These are phyloP conservation scores for Syrrhaptes paradoxus DNA, from an alignment of 2,113 vertebrate genomes.

Conservation along the genomic window DNA sequence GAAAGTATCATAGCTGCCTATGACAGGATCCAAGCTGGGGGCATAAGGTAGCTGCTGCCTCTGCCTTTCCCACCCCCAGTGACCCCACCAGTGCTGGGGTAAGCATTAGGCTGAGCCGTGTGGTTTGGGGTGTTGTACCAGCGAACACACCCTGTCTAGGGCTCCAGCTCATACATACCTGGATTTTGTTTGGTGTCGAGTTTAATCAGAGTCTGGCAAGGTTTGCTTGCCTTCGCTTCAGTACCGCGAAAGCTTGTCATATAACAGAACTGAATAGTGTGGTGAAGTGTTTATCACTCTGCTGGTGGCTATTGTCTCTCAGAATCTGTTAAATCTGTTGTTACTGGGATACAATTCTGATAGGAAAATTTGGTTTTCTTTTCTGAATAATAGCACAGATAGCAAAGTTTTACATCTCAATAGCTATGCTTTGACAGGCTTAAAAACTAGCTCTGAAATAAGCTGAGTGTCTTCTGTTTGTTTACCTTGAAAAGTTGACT, in stretches of 20 bases:
- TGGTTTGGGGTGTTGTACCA: background rate
- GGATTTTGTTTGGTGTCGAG: background rate
- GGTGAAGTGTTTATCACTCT: background rate
- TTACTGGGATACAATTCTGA: background rate
- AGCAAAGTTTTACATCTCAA: background rate
- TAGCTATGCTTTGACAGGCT: background rate
- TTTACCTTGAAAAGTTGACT: background rate
- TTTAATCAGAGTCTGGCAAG: background rate
- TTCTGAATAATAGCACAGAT: background rate
- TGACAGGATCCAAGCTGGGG: background rate
- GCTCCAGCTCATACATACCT: background rate
- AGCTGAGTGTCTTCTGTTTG: background rate
- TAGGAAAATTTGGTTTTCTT: background rate
- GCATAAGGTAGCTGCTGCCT: background rate
- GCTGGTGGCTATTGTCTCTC: background rate
- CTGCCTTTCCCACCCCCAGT: background rate
- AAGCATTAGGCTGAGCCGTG: background rate
- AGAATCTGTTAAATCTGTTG: background rate
- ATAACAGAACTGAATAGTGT: background rate
- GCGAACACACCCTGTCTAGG: background rate
- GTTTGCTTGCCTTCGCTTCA: background rate
- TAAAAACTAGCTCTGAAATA: conserved; percentile 8
- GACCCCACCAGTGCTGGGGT: background rate
- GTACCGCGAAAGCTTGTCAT: background rate
- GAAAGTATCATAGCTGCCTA: background rate